These are phyloP conservation scores for Labeo catla DNA, from an alignment of 2,113 vertebrate genomes.

Conservation along the genomic window DNA sequence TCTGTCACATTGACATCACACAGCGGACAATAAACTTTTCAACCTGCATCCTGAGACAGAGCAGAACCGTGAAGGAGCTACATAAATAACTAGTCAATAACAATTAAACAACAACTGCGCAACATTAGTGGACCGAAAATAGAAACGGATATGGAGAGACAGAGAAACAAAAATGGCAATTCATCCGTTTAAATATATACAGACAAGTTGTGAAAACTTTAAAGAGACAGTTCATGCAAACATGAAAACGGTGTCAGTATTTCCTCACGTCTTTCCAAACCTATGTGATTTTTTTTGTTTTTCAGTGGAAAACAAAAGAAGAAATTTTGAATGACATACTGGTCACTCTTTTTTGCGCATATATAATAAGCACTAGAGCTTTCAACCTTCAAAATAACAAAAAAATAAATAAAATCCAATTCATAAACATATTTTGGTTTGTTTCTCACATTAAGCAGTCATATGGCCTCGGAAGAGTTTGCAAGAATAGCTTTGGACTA, in stretches of 20 bases:
- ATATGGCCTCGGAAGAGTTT: too few species aligned
- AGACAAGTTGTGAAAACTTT: not conserved
- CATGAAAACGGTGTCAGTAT: not conserved
- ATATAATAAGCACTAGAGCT: not conserved
- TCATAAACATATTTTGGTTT: too few species aligned
- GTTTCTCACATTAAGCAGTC: not conserved
- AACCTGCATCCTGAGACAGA: conserved; percentile 2
- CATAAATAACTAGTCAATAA: conserved; percentile 35
- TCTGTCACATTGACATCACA: conserved; percentile 43
- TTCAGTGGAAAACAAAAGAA: not conserved
- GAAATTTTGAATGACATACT: not conserved
- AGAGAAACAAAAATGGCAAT: conserved; percentile 5
- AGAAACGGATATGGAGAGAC: conserved; percentile 25
- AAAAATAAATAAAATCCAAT: not conserved
- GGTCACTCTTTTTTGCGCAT: not conserved
- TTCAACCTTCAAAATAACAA: not conserved
- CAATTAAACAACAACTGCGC: conserved; percentile 23
- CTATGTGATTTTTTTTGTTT: not conserved
- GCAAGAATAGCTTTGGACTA: too few species aligned
- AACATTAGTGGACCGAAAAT: not conserved
- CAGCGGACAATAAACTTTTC: conserved; percentile 37
- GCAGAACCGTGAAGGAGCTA: conserved; percentile 30
- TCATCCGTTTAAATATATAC: conserved; percentile 21
- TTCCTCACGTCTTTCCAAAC: not conserved
- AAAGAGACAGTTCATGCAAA: not conserved